Evolutionary conservation across 2,113 vertebrate genomes (phyloP).

Genomic region (Holacanthus passer): DNA sequence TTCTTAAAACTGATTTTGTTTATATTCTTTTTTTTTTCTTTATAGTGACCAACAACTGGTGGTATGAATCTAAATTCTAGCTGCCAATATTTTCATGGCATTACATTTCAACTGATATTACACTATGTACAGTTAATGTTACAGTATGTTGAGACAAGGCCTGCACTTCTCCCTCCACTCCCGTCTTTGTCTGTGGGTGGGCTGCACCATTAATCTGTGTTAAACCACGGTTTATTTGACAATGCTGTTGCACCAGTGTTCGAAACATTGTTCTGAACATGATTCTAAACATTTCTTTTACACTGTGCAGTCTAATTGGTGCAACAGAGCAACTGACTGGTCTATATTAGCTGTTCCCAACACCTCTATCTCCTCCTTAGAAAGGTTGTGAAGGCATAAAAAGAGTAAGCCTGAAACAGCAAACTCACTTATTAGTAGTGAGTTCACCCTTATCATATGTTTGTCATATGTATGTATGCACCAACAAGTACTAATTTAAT

Average conservation of each 20-base stretch:
- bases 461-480: background rate
- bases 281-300: background rate
- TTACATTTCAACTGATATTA: background rate
- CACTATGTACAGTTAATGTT: background rate
- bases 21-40: background rate
- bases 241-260: background rate
- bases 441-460: background rate
- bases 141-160: conserved; percentile 49
- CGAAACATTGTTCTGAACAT: background rate
- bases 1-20: background rate
- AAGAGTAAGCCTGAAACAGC: background rate
- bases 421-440: background rate
- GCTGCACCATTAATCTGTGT: conserved; percentile 44
- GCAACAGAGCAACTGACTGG: background rate
- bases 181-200: conserved; percentile 47
- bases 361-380: background rate
- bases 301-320: background rate
- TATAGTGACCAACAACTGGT: too few relatives aligned
- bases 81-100: background rate
- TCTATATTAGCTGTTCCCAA: background rate
- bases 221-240: conserved; percentile 21
- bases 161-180: conserved; percentile 28
- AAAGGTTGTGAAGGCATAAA: background rate
- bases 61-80: background rate
- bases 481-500: background rate